phyloP scores from a whole-genome alignment of 2,113 vertebrate species.

The Urocolius indicus region DNA sequence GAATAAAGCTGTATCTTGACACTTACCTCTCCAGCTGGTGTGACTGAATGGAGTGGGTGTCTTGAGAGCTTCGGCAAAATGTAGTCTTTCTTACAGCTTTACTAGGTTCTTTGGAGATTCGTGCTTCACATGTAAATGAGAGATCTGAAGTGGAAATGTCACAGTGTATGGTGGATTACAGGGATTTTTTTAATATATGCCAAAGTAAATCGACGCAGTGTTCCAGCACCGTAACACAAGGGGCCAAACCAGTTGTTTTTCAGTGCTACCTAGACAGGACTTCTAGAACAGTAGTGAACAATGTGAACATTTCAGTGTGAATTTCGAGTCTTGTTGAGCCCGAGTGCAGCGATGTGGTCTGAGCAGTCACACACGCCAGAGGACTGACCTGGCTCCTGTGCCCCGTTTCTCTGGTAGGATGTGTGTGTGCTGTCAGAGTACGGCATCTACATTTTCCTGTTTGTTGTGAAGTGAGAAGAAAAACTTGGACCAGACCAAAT shows the following conservation, averaged over 20 bases:
- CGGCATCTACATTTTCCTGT: constrained; percentile 10
- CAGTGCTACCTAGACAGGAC: constrained; percentile 44
- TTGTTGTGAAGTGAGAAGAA: constrained; percentile 49
- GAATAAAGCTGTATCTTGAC: constrained; percentile 74
- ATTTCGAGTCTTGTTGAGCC: background rate
- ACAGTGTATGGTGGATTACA: constrained; percentile 64
- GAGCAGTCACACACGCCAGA: background rate
- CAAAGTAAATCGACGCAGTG: constrained; percentile 61
- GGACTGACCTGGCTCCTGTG: background rate
- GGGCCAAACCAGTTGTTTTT: constrained; percentile 60
- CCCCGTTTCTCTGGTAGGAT: background rate
- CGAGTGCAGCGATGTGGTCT: background rate
- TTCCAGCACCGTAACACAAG: constrained; percentile 57
- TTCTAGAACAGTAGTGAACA: constrained; percentile 26
- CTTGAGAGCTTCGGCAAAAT: constrained; percentile 61
- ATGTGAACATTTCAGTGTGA: constrained; percentile 1
- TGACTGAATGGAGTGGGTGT: constrained; percentile 71
- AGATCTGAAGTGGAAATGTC: constrained; percentile 68
- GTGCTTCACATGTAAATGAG: constrained; percentile 70
- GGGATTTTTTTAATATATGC: constrained; percentile 67
- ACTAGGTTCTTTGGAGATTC: constrained; percentile 64
- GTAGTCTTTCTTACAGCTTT: constrained; percentile 67
- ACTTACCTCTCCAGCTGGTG: constrained; percentile 69
- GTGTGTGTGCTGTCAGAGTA: constrained; percentile 2
- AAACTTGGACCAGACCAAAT: constrained; percentile 68